Evolutionary conservation across 2,888 invertebrate species (phyloP), one percentile per base, ranked within the genome.

Genomic region (Autographa pulchrina): DNA sequence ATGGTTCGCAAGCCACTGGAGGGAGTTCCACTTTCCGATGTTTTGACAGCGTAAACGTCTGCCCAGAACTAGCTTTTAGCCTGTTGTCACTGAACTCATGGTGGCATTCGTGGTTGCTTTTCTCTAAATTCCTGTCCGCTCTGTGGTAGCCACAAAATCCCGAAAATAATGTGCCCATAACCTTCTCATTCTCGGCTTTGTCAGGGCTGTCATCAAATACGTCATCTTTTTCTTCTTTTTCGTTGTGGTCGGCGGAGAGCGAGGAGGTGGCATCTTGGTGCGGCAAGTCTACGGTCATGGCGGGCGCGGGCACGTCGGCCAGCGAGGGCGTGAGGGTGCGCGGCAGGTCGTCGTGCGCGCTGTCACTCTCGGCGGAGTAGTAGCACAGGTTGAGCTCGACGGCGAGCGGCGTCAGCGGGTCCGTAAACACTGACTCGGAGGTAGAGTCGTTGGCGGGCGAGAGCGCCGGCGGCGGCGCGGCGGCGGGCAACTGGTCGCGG

Each of bases 381-480:
- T 96, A 96, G 89, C 96, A 96, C 93, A 96, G 96, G 95, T 97
- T 97, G 88, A 96, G 96, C 91, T 97, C 97, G 83, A 96, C 96
- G 87, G 96, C 97, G 85, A 96, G 96, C 88, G 96, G 96, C 90
- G 96, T 96, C 83, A 96, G 94, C 83, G 97, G 97, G 92, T 98
- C 98, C 83, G 97, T 97, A 94, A 98, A 98, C 91, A 97, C 97
- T 88, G 98, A 97, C 91, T 97, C 97, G 79, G 97, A 97, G 86
- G 96, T 97, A 84, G 97, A 97, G 79, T 96, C 96, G 88, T 94
- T 96, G 87, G 95, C 96, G 82, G 96, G 96, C 81, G 93, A 92
- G 85, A 86, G 87, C 82, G 86, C 85, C 86, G 82, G 88, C 78
- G 80, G 78, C 75, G 74, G 85, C 81, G 85, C 83, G 82, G 87